Evolutionary conservation across 2,113 vertebrate genomes (phyloP), one percentile per base, ranked within the genome.

Genomic region (Chionodraco myersi): DNA sequence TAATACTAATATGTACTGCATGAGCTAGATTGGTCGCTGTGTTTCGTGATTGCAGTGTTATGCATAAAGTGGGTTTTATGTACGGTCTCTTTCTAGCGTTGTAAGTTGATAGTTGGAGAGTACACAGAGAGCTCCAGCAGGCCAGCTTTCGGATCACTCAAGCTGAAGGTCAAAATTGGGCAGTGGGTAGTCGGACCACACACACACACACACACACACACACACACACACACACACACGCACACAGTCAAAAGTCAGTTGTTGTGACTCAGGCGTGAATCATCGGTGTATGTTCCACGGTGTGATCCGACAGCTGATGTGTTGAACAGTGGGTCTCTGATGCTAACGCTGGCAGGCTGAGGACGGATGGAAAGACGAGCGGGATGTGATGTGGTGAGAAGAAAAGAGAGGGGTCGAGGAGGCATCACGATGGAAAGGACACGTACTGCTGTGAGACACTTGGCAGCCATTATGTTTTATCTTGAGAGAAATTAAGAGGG

Each of bases 211-310:
- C 62, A 64, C 60, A 70, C 75, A 57, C 63, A 54, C 54, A 30
- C 26, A 58, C 77, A 70, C 75, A 52, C 63, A 62, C 67, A 49
- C 62, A 64, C 60, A 68, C 49, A 73, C 61, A 34, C 73, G 48
- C 78, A 41, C 62, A 62, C 26, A 81, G 54, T 68, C 48, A 76
- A 74, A 82, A 77, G 84, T 85, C 69, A 54, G 70, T 64, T 69
- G 69, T 70, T 81, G 68, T 91, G 91, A 90, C 75, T 90, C 87
- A 91, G 74, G 68, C 56, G 26, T 91, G 88, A 91, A 86, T 91
- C 89, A 91, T 83, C 52, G 11, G n/a, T 65, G 65, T 68, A 18
- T 85, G 84, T 88, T 93, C 85, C 87, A 84, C 70, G 86, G 72
- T n/a, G 14, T 21, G 77, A 86, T 87, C 59, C 68, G 66, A 67